Percentiles rank a stretch among this genome's conserved stretches.
These are phyloP conservation scores for Monodelphis domestica DNA, from an alignment of 2,797 vertebrate genomes.

Conservation along the genomic window DNA sequence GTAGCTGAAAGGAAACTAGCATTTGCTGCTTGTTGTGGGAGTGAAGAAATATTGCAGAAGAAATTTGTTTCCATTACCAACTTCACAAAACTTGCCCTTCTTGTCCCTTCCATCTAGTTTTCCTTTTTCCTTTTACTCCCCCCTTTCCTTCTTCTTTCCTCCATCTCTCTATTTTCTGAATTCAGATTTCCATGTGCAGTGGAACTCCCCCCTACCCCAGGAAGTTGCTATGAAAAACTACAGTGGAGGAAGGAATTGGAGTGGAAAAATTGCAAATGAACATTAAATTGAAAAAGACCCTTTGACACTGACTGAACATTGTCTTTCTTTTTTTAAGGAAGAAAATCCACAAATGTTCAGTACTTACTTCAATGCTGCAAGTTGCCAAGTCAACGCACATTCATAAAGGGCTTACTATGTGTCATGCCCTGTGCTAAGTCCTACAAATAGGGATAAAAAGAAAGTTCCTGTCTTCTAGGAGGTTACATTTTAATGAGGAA, in stretches of 20 bases:
- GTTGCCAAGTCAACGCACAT: neutral
- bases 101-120: neutral
- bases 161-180: neutral
- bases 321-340: neutral
- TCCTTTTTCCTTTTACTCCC: neutral
- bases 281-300: neutral
- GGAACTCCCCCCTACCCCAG: neutral
- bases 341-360: neutral
- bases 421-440: neutral
- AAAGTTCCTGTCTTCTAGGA: no score
- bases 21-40: neutral
- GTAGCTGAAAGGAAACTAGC: neutral
- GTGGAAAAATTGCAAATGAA: neutral
- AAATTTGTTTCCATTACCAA: neutral
- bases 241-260: neutral
- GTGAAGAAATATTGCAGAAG: neutral
- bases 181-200: neutral
- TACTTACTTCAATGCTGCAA: neutral
- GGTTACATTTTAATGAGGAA: neutral
- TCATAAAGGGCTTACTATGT: neutral
- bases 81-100: neutral
- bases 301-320: neutral
- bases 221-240: neutral
- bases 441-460: neutral
- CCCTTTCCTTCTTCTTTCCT: conserved; percentile 7